Percentiles rank a stretch among this genome's conserved stretches.
phyloP scores from a whole-genome alignment of 2,888 invertebrate species.

The Drosophila birchii region DNA sequence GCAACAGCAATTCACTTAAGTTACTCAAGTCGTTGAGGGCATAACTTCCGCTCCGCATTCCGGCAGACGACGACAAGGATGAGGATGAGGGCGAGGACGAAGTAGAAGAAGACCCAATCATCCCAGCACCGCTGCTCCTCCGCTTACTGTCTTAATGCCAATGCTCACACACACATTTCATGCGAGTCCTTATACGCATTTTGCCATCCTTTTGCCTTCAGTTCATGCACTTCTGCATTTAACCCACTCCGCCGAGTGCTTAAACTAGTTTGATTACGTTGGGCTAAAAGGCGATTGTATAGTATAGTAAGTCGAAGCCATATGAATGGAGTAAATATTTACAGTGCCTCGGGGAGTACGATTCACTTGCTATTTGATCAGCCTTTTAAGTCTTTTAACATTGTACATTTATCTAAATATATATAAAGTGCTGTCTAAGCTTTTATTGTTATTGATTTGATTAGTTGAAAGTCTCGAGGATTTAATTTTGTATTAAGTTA shows the following conservation, averaged over 20 bases:
- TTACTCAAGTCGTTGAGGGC: constrained; percentile 80
- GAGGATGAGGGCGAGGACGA: constrained; percentile 2
- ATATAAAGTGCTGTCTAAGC: not conserved
- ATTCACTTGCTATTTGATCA: constrained; percentile 20
- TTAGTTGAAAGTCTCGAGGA: not conserved
- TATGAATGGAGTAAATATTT: constrained; percentile 39
- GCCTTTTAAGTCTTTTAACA: not conserved
- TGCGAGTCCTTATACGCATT: constrained; percentile 60
- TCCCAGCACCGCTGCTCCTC: constrained; percentile 11
- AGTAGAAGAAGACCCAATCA: constrained; percentile 16
- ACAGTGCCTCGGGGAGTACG: constrained; percentile 13
- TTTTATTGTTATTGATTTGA: not conserved
- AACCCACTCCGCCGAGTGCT: constrained; percentile 44
- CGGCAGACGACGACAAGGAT: not conserved
- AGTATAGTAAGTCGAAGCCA: constrained; percentile 26
- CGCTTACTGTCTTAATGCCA: constrained; percentile 75
- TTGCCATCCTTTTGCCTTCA: constrained; percentile 41
- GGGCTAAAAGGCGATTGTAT: constrained; percentile 16
- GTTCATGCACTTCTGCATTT: constrained; percentile 58
- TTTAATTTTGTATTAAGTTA: not conserved
- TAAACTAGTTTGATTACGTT: constrained; percentile 44
- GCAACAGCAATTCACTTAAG: constrained; percentile 78
- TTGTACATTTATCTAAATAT: not conserved
- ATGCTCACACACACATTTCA: constrained; percentile 73
- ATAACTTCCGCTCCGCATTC: constrained; percentile 68